Evolutionary conservation across 64 coral and sea anemone genomes (phyloP), one percentile per base, ranked within the genome.

Genomic region (Hydrozoanthus tunicans): DNA sequence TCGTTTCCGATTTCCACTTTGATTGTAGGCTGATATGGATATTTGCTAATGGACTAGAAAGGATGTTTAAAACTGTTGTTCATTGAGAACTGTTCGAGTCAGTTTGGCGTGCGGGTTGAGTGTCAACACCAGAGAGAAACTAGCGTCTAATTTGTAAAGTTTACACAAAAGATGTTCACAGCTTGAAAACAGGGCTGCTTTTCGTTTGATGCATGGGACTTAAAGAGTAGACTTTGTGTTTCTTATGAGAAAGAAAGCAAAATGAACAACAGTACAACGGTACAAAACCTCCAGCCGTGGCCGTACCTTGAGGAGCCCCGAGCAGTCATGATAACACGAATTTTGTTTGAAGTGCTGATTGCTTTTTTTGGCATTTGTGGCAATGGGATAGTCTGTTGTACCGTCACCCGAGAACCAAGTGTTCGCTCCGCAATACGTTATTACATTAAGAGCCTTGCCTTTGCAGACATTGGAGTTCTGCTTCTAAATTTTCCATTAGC

Each of bases 401-500:
- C 86, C 26, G 59, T 89, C 57, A 89, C 26, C 9, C 65, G 83
- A 71, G 65, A 86, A 12, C 12, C 15, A 53, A 86, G 10, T 59
- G 65, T 86, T 13, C 83, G 83, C 53, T 86, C 83, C 12, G 15
- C 83, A 58, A 86, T 86, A 4, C 83, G 70, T 51, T 93, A 80
- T 54, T 81, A 89, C 86, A 73, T 93, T 65, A 56, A 58, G 20
- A 93, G 89, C 57, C 79, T 93, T 7, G 92, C 92, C 53, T 71
- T 93, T 6, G 92, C 92, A 1, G 92, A 93, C 61, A 70, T 93
- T 24, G 92, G 92, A 3, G 73, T 62, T 53, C 56, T 93, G 25
- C 85, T 93, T 51, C 59, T 93, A 15, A 80, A 59, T 24, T 93
- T 93, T 70, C 92, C 92, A 7, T 32, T 93, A 13, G 64, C 73